Evolutionary conservation across 1,140 invertebrate species (phyloP).

Genomic region (Achatina immaculata): DNA sequence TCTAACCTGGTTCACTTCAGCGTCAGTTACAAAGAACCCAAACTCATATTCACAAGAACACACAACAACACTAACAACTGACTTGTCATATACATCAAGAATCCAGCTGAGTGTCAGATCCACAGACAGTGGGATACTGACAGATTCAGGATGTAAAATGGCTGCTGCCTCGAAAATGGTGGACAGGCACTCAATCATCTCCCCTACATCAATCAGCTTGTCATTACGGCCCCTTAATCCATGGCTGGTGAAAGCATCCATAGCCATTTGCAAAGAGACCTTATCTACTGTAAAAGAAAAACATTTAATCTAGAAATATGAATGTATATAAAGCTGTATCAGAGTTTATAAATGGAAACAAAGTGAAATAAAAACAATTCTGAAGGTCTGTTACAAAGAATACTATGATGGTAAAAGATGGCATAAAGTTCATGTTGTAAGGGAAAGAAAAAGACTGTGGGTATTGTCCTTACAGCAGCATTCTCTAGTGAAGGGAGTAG

Average conservation of each 20-base stretch:
- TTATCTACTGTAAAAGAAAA: conserved; percentile 80
- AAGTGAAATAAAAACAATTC: too few relatives aligned
- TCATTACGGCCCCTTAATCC: conserved; percentile 94
- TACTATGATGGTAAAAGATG: too few relatives aligned
- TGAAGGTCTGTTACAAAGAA: too few relatives aligned
- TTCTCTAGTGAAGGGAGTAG: too few relatives aligned
- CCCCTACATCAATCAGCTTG: conserved; percentile 91
- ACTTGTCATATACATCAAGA: conserved; percentile 97
- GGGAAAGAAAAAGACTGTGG: too few relatives aligned
- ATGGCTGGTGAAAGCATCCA: conserved; percentile 94
- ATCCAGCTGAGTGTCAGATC: conserved; percentile 98
- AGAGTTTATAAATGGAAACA: too few relatives aligned
- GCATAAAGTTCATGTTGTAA: too few relatives aligned
- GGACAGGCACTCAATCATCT: conserved; percentile 93
- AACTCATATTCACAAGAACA: too few relatives aligned
- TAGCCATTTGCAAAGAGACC: conserved; percentile 84
- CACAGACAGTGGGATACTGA: conserved; percentile 87
- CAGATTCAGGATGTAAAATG: conserved; percentile 67
- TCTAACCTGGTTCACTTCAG: too few relatives aligned
- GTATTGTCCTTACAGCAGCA: too few relatives aligned
- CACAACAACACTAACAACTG: conserved; percentile 44
- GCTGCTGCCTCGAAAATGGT: conserved; percentile 88
- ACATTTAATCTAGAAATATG: background rate
- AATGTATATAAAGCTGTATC: too few relatives aligned
- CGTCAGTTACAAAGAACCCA: too few relatives aligned